Base-by-base conservation (phyloP, 2,888 invertebrate genomes). In the Coremacera marginata region DNA sequence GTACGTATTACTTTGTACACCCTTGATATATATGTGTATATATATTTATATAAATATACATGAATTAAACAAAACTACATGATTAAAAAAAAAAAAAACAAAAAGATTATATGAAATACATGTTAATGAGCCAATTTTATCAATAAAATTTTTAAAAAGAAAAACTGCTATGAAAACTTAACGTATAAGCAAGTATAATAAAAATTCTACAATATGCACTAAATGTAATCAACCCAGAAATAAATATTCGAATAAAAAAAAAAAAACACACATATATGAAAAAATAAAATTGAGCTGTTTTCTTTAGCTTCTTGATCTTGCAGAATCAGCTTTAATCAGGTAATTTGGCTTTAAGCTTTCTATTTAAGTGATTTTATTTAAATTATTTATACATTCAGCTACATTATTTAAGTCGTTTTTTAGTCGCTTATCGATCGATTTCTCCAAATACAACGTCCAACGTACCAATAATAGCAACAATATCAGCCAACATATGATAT, bases 391-490 rank as follows among this genome's bases (percentile, higher is more conserved):
- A 19, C 8, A 49, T 19, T n/a, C 16, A 44, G 8, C 49, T 11
- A 67, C 19, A 67, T 9, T 37, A 22, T 7, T 22, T 65, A 77
- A 79, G n/a, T n/a, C n/a, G n/a, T n/a, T n/a, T n/a, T 44, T 44
- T 83, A 79, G 78, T 37, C 79, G 83, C 78, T 78, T 79, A 82
- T 71, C 81, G 80, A 92, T 97, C 97, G 81, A 97, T 95, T 90
- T 97, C 97, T 22, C 97, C 97, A 89, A 97, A 97, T 5, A 97
- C 97, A 80, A 97, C 94, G 89, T 97, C 97, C 34, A 97, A 90
- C 0, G 96, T 96, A 86, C 98, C 99, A 84, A 99, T 98, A 81
- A 99, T 98, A 73, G 99, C 98, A 0, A 99, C 99, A 80, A 99
- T 94, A 90, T 99, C 99, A 0, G 99, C 98, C 83, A 99, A 91